Base-by-base conservation (phyloP, 2,888 invertebrate species). In the Myathropa florea region DNA sequence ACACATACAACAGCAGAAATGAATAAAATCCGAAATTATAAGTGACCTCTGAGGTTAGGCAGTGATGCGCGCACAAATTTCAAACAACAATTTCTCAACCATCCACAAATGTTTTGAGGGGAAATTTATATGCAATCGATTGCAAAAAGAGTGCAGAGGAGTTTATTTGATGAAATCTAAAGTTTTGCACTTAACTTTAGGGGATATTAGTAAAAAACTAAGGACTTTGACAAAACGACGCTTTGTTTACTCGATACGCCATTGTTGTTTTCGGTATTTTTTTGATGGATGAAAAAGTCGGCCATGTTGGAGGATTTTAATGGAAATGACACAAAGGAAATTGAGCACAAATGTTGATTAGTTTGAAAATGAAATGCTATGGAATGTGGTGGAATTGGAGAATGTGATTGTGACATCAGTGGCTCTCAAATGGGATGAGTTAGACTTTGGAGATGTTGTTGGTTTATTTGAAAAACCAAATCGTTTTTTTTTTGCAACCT, bases 191-290 rank as follows among this genome's bases (percentile, higher is more conserved):
- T 86, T 65, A 79, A 83, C 64, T 83, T 76, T 75, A 79, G 46
- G 46, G 60, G 24, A 71, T 64, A 73, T 77, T 76, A 18, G 33
- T 71, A 90, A 90, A 90, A 89, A 90, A 90, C 87, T 85, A 88
- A 89, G 89, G 88, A 88, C 83, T 90, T 90, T 90, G 90, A 90
- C 90, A 90, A 91, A 91, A 90, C 89, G 92, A 90, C 92, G 92
- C 92, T 91, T 90, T 91, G 90, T 90, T 91, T 91, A 89, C 89
- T 90, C 89, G 89, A 89, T 88, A 88, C 89, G 90, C 90, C 90
- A 90, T 90, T 89, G 89, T 89, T 90, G 88, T 89, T 89, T 89
- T 89, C 89, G 88, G 83, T 88, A 88, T 88, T 78, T 85, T 46
- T 81, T 88, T 83, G 86, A 83, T 82, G n/a, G 82, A 77, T 84